Evolutionary conservation across 2,113 vertebrate species (phyloP), one percentile per base, ranked within the genome.

Genomic region (Tapirus terrestris): DNA sequence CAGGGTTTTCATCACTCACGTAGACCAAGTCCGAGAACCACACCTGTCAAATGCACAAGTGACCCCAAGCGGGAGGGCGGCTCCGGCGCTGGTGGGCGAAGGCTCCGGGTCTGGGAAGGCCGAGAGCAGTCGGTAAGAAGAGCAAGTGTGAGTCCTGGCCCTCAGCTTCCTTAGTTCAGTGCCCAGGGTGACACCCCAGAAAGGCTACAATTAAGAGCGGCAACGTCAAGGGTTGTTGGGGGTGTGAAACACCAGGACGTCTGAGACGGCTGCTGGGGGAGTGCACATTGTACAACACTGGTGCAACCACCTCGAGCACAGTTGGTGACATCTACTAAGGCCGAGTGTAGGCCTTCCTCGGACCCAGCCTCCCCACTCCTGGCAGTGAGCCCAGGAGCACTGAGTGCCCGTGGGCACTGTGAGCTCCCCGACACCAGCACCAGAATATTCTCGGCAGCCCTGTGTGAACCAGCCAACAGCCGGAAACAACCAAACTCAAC

Each of bases 361-460:
- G 70, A 14, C 70, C 48, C 70, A 53, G 43, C n/a, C 14, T 20
- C 25, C 39, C 36, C 36, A 2, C 0, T 29, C 80, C 51, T 0
- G 51, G 67, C 45, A 16, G 72, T 13, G 61, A 36, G 3, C 56
- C 63, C 56, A 6, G n/a, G 33, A 75, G 70, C 51, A 58, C 60
- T 0, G 60, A 6, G 65, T 7, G n/a, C 61, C 5, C 27, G 2
- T 17, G 5, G 23, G 72, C 2, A 0, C 39, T 5, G 4, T 0
- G 25, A 29, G 73, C 48, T 36, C 16, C 0, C 6, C 10, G 0
- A 31, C 33, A 39, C 53, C 20, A 12, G 48, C 29, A 18, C n/a
- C 61, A 31, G 36, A 36, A 3, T 1, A 18, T 29, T 36, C 7
- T 0, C 0, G 8, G 45, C 81, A 10, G 39, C 73, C 16, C 36